Conservation (phyloP, 1,140 invertebrate genomes). For the silkworm (Bombyx mori) region ASM3026992v2 NC_085114.1:12597501-12598000, state of each 20-base stretch:
- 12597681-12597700: too few species aligned
- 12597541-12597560: too few species aligned
- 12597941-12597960: constrained; percentile 99
- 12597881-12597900: constrained; percentile 95
- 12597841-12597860: constrained; percentile 99
- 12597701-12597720: not conserved
- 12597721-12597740: not conserved
- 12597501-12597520: too few species aligned
- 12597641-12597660: too few species aligned
- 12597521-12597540: too few species aligned
- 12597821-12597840: constrained; percentile 97
- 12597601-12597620: too few species aligned
- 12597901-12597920: constrained; percentile 99
- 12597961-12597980: too few species aligned
- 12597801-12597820: constrained; percentile 97
- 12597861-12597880: constrained; percentile 98
- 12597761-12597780: constrained; percentile 87
- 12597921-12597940: constrained; percentile 99
- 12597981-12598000: too few species aligned
- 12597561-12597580: too few species aligned
- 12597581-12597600: too few species aligned
- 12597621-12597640: too few species aligned
- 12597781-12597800: constrained; percentile 98
- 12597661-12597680: too few species aligned
- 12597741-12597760: not conserved